Evolutionary conservation across 2,797 vertebrate species (phyloP).

Genomic region (Gallinago solitaria): DNA sequence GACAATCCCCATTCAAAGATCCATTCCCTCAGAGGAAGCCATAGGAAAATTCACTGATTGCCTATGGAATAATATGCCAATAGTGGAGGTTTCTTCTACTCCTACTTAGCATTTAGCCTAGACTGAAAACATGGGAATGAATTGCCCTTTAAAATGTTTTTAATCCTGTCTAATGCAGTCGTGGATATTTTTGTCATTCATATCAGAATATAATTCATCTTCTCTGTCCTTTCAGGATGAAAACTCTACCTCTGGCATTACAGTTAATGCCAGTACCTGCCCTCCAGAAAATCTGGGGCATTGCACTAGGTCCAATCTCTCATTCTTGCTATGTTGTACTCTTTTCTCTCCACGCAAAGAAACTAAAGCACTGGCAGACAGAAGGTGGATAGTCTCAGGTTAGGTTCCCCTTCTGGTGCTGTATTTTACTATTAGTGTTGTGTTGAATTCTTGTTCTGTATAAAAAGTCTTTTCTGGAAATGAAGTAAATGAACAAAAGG

Average conservation of each 20-base stretch:
- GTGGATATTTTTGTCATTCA: not conserved
- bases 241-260: not conserved
- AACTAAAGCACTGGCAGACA: not conserved
- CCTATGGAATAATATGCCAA: not conserved
- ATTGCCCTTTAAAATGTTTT: not conserved
- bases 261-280: not conserved
- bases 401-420: not conserved
- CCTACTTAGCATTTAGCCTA: not conserved
- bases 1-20: not conserved
- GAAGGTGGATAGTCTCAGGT: not conserved
- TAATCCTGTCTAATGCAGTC: not conserved
- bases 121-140: not conserved
- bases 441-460: not conserved
- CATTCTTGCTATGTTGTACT: rapidly evolving
- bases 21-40: not conserved
- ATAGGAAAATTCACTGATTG: not conserved
- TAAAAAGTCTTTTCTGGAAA: not conserved
- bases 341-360: not conserved
- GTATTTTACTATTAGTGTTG: not conserved
- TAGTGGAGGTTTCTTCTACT: not conserved
- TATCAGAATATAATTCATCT: not conserved
- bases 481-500: not conserved
- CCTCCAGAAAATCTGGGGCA: not conserved
- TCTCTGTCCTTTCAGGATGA: not conserved
- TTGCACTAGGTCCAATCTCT: rapidly evolving